phyloP scores from a whole-genome alignment of 2,888 invertebrate species.

The Tribolium freemani region DNA sequence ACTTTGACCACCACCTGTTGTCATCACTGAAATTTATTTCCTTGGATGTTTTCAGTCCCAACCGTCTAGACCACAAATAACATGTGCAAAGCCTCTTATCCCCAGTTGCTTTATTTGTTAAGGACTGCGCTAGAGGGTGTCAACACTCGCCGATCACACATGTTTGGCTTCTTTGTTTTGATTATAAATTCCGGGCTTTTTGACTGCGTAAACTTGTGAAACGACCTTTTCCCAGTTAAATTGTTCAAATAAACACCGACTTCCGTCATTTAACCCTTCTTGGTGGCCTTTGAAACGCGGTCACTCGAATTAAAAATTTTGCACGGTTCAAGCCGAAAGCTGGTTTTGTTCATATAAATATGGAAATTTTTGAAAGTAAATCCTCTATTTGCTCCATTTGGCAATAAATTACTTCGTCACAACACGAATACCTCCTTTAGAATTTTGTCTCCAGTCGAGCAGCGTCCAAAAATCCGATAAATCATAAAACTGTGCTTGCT shows the following conservation, averaged over 20 bases:
- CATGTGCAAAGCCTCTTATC: constrained; percentile 20
- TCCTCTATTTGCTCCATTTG: background rate
- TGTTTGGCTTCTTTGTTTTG: background rate
- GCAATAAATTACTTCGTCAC: background rate
- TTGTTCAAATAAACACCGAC: constrained; percentile 23
- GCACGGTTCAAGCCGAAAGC: background rate
- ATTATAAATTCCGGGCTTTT: constrained; percentile 10
- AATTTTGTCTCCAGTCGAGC: background rate
- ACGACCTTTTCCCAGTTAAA: constrained; percentile 21
- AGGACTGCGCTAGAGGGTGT: background rate
- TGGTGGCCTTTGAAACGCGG: constrained; percentile 5
- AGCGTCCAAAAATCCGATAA: constrained; percentile 21
- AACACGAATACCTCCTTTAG: too few species aligned
- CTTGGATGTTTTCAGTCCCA: background rate
- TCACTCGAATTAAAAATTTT: background rate
- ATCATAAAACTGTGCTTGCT: constrained; percentile 33
- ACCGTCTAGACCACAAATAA: constrained; percentile 13
- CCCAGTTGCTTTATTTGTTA: constrained; percentile 7
- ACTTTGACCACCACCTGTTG: constrained; percentile 8
- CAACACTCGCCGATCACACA: background rate
- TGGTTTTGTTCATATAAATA: background rate
- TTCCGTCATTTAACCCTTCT: constrained; percentile 28
- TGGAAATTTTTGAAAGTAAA: constrained; percentile 4
- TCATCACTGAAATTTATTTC: background rate
- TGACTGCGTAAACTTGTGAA: constrained; percentile 16